Base-by-base conservation (phyloP, 2,888 invertebrate species). In the Autographa gamma region DNA sequence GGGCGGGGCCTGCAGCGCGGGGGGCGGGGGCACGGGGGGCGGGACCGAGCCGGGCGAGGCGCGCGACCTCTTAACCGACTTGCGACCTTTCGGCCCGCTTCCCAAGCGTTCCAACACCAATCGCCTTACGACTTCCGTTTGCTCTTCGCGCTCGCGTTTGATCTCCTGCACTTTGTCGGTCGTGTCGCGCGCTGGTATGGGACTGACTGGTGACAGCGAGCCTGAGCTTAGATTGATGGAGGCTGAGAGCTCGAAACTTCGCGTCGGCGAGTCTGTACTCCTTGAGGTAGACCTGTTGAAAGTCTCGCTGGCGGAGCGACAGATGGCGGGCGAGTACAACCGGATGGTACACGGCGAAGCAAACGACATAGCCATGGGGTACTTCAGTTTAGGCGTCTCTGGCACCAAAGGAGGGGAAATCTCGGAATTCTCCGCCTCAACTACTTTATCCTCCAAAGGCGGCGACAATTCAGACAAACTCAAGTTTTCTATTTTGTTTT, bases 71-170 rank as follows among this genome's bases (percentile, higher is more conserved):
- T 91, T 86, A 41, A 86, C 69, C 0, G 89, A 84, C 79, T 90
- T 92, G 70, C 88, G 86, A 7, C 82, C 81, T 3, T 89, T 84
- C 31, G 88, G 83, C 0, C 85, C 90, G 56, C 86, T 89, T 0
- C 95, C 95, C 84, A 98, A 94, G 90, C 98, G 97, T 86, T 97
- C 98, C 96, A 98, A 97, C 65, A 98, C 97, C 92, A 98, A 95
- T 89, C 98, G 97, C 85, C 98, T 97, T 61, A 98, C 97, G 34
- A 98, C 96, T 88, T 97, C 97, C 78, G 98, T 98, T 91, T 98
- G 98, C 87, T 98, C 97, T 54, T 97, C 97, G 68, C 98, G 96
- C 88, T 98, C 98, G 86, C 97, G 97, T 77, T 97, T 97, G 48
- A 98, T 96, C 92, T 98, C 97, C 88, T 98, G 97, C 67, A 97